A percentile compares a stretch with the other conserved stretches of the same genome.
phyloP scores from a whole-genome alignment of 2,113 vertebrate species.

The Gymnogyps californianus region DNA sequence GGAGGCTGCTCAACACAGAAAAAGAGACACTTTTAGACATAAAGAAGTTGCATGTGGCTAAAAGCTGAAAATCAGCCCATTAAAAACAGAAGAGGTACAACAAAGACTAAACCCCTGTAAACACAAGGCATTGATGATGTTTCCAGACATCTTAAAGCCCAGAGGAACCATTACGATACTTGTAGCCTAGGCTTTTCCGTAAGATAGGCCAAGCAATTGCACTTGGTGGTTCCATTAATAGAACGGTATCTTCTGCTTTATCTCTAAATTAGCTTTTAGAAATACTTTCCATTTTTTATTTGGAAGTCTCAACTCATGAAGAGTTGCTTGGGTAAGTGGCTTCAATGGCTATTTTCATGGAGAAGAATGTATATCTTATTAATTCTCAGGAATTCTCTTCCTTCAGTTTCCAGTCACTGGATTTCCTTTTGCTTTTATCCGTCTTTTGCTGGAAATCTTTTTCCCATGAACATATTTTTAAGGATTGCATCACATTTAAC shows the following conservation, averaged over 20 bases:
- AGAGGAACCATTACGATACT: not conserved
- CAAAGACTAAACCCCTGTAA: not conserved
- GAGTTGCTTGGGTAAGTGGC: not conserved
- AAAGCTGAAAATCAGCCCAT: conserved; percentile 28
- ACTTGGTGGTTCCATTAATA: not conserved
- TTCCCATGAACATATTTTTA: not conserved
- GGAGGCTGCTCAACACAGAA: not conserved
- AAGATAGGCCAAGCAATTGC: not conserved
- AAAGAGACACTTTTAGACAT: not conserved
- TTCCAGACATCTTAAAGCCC: not conserved
- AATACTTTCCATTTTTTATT: not conserved
- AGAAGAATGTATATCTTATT: not conserved
- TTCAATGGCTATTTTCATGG: not conserved
- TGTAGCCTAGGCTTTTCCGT: not conserved
- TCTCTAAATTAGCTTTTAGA: not conserved
- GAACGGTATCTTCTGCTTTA: not conserved
- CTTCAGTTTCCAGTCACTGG: not conserved
- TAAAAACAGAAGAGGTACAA: not conserved
- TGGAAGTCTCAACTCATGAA: not conserved
- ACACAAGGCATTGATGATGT: not conserved
- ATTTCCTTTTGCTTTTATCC: not conserved
- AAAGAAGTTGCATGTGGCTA: not conserved
- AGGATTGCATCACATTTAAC: not conserved
- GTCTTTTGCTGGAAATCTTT: not conserved
- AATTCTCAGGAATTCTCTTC: not conserved